Percentiles rank a stretch among this genome's conserved stretches.
Conservation (phyloP, 1,140 invertebrate species). For the Caerostris darwini region DNA sequence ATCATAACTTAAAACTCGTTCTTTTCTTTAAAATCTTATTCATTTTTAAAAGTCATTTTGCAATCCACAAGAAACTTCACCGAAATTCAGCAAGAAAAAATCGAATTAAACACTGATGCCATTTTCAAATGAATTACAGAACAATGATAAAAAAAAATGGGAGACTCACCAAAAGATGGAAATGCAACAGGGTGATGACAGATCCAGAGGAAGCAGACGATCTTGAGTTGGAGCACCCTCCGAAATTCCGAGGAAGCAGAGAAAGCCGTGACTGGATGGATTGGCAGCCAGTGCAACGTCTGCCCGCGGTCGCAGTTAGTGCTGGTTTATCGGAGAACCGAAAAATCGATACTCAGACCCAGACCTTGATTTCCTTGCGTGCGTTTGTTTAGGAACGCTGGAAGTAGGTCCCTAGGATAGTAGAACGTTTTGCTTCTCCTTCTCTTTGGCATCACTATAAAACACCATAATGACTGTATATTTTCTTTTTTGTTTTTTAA, state of each 20-base stretch:
- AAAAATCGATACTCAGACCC: constrained; percentile 16
- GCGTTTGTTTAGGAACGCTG: not conserved
- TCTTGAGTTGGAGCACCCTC: not conserved
- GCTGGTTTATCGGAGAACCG: constrained; percentile 8
- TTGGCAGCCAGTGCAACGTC: constrained; percentile 7
- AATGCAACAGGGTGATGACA: not conserved
- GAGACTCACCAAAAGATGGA: not conserved
- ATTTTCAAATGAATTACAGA: too few species aligned
- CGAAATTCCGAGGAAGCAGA: not conserved
- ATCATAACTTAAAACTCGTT: too few species aligned
- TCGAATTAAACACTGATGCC: too few species aligned
- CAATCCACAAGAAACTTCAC: too few species aligned
- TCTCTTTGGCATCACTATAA: too few species aligned
- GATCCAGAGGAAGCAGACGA: not conserved
- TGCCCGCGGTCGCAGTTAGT: constrained; percentile 5
- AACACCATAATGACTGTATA: too few species aligned
- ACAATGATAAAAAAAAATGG: too few species aligned
- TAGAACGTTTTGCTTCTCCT: too few species aligned
- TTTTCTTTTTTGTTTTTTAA: too few species aligned
- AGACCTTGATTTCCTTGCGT: constrained; percentile 29
- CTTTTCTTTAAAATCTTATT: too few species aligned
- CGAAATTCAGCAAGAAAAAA: too few species aligned
- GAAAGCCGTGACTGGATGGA: not conserved
- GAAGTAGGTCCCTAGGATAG: not conserved
- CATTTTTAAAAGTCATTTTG: too few species aligned